Evolutionary conservation across 2,888 invertebrate species (phyloP).

Genomic region (Pecten maximus): DNA sequence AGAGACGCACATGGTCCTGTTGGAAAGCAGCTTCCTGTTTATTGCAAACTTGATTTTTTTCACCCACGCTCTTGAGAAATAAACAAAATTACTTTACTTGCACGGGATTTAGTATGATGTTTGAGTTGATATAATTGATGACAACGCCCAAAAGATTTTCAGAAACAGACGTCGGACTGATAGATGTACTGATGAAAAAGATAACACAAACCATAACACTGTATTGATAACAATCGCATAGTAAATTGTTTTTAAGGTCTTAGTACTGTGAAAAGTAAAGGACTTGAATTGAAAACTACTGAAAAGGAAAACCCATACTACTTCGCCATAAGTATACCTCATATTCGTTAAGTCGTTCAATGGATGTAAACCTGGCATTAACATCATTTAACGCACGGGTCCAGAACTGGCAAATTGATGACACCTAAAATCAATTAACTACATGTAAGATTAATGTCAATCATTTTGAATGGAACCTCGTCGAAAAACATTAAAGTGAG

Average conservation of each 20-base stretch:
- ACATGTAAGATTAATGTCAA: too few species aligned
- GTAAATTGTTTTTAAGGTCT: neutral
- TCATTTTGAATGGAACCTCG: too few species aligned
- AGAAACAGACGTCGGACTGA: neutral
- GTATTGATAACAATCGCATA: neutral
- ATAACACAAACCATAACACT: neutral
- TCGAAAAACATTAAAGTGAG: too few species aligned
- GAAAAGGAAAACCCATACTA: neutral
- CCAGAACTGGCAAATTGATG: constrained; percentile 64
- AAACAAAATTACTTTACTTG: too few species aligned
- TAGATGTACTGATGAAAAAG: neutral
- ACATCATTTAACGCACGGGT: constrained; percentile 64
- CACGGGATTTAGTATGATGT: too few species aligned
- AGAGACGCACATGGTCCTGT: too few species aligned
- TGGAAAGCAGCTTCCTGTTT: too few species aligned
- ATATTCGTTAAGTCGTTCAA: constrained; percentile 81
- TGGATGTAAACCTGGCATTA: constrained; percentile 81
- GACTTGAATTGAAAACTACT: neutral
- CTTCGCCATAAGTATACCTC: constrained; percentile 48
- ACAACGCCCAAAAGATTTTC: neutral
- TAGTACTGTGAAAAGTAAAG: neutral
- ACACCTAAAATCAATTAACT: constrained; percentile 69
- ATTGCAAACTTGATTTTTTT: too few species aligned
- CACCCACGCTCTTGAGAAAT: too few species aligned
- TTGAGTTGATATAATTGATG: too few species aligned